A percentile compares a stretch with the other conserved stretches of the same genome.
Evolutionary conservation across 2,888 invertebrate species (phyloP).

Genomic region (Acleris laterana): DNA sequence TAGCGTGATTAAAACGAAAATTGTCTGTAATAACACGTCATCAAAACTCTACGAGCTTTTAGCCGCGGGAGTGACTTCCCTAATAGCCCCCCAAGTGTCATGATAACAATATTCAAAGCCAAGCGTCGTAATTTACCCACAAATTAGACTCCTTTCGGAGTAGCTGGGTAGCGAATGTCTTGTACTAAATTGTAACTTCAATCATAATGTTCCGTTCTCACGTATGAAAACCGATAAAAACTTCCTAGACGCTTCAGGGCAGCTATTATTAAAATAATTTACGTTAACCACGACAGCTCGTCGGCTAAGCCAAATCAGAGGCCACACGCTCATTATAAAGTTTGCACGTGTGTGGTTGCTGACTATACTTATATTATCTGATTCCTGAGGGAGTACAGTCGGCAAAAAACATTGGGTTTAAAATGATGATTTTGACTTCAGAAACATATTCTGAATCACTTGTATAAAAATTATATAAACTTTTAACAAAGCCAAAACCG

Average conservation of each 20-base stretch:
- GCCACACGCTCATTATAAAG: neutral
- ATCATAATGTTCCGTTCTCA: constrained; percentile 63
- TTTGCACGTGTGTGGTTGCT: no score
- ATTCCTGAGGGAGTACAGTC: no score
- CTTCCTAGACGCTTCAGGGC: constrained; percentile 67
- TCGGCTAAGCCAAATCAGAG: constrained; percentile 24
- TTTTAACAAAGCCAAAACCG: no score
- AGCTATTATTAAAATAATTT: constrained; percentile 67
- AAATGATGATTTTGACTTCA: no score
- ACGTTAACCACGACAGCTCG: constrained; percentile 52
- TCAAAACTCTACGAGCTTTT: constrained; percentile 43
- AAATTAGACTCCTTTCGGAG: no score
- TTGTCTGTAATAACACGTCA: constrained; percentile 37
- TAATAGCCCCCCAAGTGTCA: constrained; percentile 44
- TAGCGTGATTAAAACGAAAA: constrained; percentile 14
- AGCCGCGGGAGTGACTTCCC: constrained; percentile 48
- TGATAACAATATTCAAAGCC: constrained; percentile 3
- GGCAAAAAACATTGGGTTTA: no score
- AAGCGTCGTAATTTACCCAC: no score
- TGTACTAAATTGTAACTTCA: constrained; percentile 44
- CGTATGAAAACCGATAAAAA: constrained; percentile 74
- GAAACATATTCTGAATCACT: no score
- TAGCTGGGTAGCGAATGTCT: no score
- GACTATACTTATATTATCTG: no score
- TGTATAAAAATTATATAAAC: no score